Evolutionary conservation across 2,797 vertebrate genomes (phyloP), one percentile per base, ranked within the genome.

Genomic region (Gastrophryne carolinensis): DNA sequence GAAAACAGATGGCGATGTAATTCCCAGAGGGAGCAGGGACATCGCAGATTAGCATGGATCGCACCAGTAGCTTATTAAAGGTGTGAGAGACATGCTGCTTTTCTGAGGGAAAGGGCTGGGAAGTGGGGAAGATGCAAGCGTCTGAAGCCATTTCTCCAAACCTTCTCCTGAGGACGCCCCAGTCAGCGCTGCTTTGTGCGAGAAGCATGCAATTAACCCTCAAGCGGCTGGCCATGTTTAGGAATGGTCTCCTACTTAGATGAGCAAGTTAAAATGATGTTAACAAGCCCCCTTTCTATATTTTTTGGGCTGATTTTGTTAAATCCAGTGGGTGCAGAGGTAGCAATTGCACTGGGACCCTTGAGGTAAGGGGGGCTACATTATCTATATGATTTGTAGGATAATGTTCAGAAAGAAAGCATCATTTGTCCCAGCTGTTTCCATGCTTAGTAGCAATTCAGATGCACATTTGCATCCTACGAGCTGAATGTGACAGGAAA

Each of bases 61-160:
- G 66, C 61, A 78, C 72, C 68, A 78, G 75, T 61, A 66, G 75
- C 68, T 78, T 72, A 72, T 78, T 66, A 72, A 72, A 78, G 75
- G 75, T 78, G 75, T 72, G 61, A 72, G 61, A 30, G 64, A 41
- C 61, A 60, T 54, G 52, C 56, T 56, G 47, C 58, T 57, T 65
- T 13, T 71, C 70, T 50, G 41, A 66, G 24, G 60, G 37, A 27
- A 53, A 66, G 61, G 24, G 39, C 29, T 52, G 68, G 68, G 41
- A 64, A 78, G 75, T 72, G 52, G 72, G 61, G 37, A 63, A 30
- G 41, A 57, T 60, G 23, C 13, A 29, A 47, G 41, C 56, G 61
- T 64, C 77, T 65, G n/a, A 71, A 39, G 72, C 24, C 4, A 68
- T 64, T 63, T 47, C 34, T 52, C 49, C 30, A 53, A 71, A 26